Evolutionary conservation across 2,888 invertebrate species (phyloP), one percentile per base, ranked within the genome.

Genomic region (Macrosoma leucophasiata): DNA sequence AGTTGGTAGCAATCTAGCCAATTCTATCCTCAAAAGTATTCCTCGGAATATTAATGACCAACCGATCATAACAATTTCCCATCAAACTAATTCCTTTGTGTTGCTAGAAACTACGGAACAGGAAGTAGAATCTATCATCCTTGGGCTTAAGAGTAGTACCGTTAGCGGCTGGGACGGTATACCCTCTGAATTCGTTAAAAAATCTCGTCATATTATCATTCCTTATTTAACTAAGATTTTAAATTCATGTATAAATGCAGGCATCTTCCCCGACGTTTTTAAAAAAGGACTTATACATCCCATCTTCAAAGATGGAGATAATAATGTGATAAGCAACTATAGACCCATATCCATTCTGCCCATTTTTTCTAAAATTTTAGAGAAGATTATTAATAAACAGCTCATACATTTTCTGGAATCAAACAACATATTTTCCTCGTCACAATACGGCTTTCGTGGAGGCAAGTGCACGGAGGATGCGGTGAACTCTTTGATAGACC

Each of bases 401-500:
- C 9, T 39, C 4, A 6, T 14, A 7, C 19, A 29, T n/a, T 30
- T 13, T 9, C 22, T 36, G 3, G 26, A 36, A 9, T 19, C 13
- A 21, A 29, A 15, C 8, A 15, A 27, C 6, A 15, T 39, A 11
- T 10, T 35, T 6, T 39, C 39, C 1, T 7, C 12, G 1, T 26
- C 23, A 4, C 39, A 39, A 19, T 39, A 20, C 20, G 39, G 39
- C 3, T 39, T 34, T 13, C 33, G 39, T 8, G 12, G 11, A 5
- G 20, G 17, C 1, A 30, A 24, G 20, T 39, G 30, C 9, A 39
- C 39, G 5, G 34, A 34, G 10, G 39, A 39, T 14, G 33, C 34
- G 3, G 30, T 34, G 0, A 7, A 14, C 15, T 10, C 21, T 9
- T 15, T 40, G 5, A 33, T 21, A 5, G 7, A 12, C 4, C 20